Percentiles rank a stretch among this genome's conserved stretches.
Evolutionary conservation across 1,140 invertebrate species (phyloP).

Genomic region (Charaxes varanes): DNA sequence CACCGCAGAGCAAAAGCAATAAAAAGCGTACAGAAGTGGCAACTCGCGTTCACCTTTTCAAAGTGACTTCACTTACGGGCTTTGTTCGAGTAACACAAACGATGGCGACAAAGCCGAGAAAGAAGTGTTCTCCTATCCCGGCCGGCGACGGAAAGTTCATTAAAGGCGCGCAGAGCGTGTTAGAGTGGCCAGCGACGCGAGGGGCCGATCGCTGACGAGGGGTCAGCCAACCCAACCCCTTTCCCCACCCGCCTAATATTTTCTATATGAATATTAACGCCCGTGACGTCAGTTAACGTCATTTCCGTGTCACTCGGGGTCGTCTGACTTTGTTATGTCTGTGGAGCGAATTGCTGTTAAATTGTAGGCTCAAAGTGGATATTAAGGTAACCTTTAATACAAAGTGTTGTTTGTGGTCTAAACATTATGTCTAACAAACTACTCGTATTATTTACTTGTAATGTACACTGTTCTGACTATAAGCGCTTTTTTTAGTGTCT

Average conservation of each 20-base stretch:
- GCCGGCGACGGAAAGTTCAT: constrained; percentile 68
- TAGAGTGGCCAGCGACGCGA: constrained; percentile 57
- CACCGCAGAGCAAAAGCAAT: constrained; percentile 47
- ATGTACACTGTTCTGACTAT: no score
- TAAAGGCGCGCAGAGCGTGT: constrained; percentile 65
- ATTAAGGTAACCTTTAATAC: no score
- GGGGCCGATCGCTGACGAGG: constrained; percentile 43
- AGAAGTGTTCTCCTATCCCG: constrained; percentile 65
- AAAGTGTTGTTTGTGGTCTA: no score
- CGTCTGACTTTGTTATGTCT: constrained; percentile 19
- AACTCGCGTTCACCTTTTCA: constrained; percentile 49
- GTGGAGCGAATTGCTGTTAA: no score
- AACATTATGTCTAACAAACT: no score
- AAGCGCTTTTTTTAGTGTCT: no score
- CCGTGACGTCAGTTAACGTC: constrained; percentile 34
- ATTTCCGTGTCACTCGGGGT: constrained; percentile 24
- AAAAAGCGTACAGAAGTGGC: constrained; percentile 52
- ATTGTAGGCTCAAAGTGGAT: no score
- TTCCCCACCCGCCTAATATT: constrained; percentile 47
- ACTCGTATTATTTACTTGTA: no score
- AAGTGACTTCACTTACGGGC: constrained; percentile 56
- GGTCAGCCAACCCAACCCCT: constrained; percentile 18
- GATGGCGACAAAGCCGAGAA: constrained; percentile 51
- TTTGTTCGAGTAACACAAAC: constrained; percentile 63
- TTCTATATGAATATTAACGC: constrained; percentile 61